These are phyloP conservation scores for Pseudomyrmex cubaensis DNA, from an alignment of 1,140 invertebrate species.

Conservation along the genomic window DNA sequence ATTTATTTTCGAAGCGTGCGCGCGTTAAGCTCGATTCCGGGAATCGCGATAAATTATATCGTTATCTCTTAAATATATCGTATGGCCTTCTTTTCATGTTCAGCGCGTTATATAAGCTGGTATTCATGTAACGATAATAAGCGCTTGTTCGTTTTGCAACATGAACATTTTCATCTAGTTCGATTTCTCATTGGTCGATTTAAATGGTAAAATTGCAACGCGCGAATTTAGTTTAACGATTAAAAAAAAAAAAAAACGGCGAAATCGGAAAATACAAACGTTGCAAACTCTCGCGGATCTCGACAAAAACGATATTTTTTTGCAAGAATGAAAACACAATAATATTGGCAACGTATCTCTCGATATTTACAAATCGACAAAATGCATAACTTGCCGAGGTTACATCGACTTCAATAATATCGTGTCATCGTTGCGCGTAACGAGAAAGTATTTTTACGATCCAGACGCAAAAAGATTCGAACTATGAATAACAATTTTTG, in stretches of 20 bases:
- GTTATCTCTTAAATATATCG: no score
- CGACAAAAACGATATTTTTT: background rate
- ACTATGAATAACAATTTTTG: background rate
- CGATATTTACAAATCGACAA: background rate
- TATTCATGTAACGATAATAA: background rate
- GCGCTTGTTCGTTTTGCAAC: background rate
- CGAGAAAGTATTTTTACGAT: background rate
- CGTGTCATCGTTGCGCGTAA: no score
- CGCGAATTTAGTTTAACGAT: conserved; percentile 11
- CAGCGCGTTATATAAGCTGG: background rate
- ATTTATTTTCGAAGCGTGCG: background rate
- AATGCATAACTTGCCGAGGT: no score
- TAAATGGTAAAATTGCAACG: background rate
- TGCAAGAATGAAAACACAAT: background rate
- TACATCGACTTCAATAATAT: background rate
- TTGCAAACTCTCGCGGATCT: no score
- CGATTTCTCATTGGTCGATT: background rate
- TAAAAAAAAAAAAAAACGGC: background rate
- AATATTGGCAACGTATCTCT: background rate
- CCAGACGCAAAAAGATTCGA: background rate
- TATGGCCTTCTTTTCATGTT: background rate
- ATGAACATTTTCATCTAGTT: background rate
- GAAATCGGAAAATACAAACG: no score
- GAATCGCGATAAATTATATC: background rate
- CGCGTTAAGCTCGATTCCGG: background rate